Percentiles rank a stretch among this genome's conserved stretches.
These are phyloP conservation scores for Mustela lutreola DNA, from an alignment of 2,113 vertebrate species.

Conservation along the genomic window DNA sequence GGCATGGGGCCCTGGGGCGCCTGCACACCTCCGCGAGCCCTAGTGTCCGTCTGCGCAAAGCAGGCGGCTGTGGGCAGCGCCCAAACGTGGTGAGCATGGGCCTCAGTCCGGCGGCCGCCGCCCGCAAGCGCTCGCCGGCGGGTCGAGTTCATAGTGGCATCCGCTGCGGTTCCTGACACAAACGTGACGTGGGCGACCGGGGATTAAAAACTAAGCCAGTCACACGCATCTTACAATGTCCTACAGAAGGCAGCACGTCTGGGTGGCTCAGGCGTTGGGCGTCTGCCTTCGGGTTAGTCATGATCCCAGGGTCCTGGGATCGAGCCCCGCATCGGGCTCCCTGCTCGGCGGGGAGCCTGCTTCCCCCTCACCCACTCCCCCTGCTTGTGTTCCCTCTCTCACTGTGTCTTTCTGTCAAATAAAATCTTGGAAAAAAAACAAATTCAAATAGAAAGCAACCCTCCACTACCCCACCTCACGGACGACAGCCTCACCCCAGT, in stretches of 20 bases:
- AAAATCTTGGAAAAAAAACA: too few species aligned
- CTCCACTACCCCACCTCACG: background rate
- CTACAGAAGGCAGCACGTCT: background rate
- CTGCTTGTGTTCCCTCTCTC: too few species aligned
- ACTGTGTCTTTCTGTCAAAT: too few species aligned
- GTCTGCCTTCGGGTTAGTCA: too few species aligned
- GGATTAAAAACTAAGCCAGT: background rate
- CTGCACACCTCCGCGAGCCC: background rate
- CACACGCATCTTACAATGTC: rapidly evolving
- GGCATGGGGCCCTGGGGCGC: background rate
- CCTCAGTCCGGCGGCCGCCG: background rate
- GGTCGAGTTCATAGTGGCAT: background rate
- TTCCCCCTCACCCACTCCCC: too few species aligned
- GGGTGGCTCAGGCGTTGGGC: too few species aligned
- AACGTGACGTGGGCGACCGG: rapidly evolving
- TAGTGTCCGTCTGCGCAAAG: background rate
- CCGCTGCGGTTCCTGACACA: background rate
- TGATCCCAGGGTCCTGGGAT: too few species aligned
- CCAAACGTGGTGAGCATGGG: too few species aligned
- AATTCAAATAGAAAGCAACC: background rate
- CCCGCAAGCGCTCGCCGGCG: rapidly evolving
- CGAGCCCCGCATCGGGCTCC: rapidly evolving
- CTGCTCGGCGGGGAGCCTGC: too few species aligned
- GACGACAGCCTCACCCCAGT: background rate
- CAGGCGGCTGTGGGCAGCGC: rapidly evolving